Evolutionary conservation across 2,888 invertebrate genomes (phyloP), one percentile per base, ranked within the genome.

Genomic region (Sarcophaga caerulescens): DNA sequence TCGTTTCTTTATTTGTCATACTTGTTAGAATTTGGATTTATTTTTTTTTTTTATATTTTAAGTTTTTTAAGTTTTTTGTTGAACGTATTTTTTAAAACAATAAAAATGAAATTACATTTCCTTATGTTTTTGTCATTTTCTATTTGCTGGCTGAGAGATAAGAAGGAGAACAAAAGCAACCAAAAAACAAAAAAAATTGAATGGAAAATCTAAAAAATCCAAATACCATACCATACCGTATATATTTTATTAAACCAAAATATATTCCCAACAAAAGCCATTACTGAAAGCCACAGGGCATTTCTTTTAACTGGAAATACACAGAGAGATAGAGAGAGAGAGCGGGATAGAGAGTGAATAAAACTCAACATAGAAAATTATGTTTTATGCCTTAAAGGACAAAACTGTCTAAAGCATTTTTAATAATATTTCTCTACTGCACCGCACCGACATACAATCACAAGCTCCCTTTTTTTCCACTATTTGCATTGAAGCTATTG

Each of bases 71-170:
- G 23, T 23, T 23, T 23, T n/a, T 35, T 35, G 8, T 35, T 35
- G 35, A 35, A 35, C 1, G 35, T 35, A 35, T 35, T 35, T 35
- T 35, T 35, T 35, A 35, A 35, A 35, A 35, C 35, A 35, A 35
- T 35, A 35, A 77, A 77, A 60, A 12, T 60, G 21, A 82, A 82
- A 60, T 75, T 35, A 70, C 70, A 84, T 44, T 84, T 76, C 57
- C 81, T 81, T 68, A 47, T 86, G 86, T 75, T 81, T 74, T 79
- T 86, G 86, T 86, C 84, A 84, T 81, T 81, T 86, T 78, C 84
- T 75, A 84, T 86, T 86, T 73, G 74, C 25, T 71, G 23, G 65
- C 8, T 3, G 21, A 45, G 35, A 82, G 68, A 79, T 60, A 68
- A 60, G 52, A 62, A 73, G 10, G n/a, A 68, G 14, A 68, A 63